Evolutionary conservation across 2,797 vertebrate genomes (phyloP), one percentile per base, ranked within the genome.

Genomic region (Myripristis jacobus): DNA sequence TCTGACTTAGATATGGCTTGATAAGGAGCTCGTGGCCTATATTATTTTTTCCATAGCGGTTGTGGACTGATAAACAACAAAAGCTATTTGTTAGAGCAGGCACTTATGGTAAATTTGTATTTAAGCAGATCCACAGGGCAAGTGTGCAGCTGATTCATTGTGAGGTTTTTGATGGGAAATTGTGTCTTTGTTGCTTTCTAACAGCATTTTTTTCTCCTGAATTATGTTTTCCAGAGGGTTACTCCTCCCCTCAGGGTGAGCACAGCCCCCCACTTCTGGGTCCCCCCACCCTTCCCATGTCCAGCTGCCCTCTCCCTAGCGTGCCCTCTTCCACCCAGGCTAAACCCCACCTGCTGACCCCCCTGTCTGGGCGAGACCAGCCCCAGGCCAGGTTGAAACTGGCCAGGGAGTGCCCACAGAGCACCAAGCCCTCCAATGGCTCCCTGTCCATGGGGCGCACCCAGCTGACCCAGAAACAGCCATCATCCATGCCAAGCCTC

Each of bases 251-350:
- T 87, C 93, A 96, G 89, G 95, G 95, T 81, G 96, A 97, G 81
- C 95, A 96, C 94, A 97, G 93, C 93, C 94, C 96, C 75, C 94
- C 96, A 71, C 94, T 97, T 58, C 95, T 96, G 0, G 95, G 94
- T 3, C 94, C 96, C 1, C 95, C 97, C 31, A 93, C 96, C 53
- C 92, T 96, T 91, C 97, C 97, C 22, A 92, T 96, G 79, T 95
- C 96, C 90, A 96, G 94, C 90, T 98, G 96, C 79, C 97, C 96
- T 3, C 94, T 98, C 4, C 96, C 97, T 91, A 96, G 93, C 1
- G 93, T 95, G 83, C 96, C 96, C 31, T 95, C 96, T 0, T 95
- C 97, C 84, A 96, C 97, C 58, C 95, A 97, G 74, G 94, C 95
- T 0, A 94, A 96, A 72, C 94, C 97, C 60, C 95, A 94, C 85